These are phyloP conservation scores for Adineta ricciae DNA, from an alignment of 2,888 invertebrate genomes.

Conservation along the genomic window DNA sequence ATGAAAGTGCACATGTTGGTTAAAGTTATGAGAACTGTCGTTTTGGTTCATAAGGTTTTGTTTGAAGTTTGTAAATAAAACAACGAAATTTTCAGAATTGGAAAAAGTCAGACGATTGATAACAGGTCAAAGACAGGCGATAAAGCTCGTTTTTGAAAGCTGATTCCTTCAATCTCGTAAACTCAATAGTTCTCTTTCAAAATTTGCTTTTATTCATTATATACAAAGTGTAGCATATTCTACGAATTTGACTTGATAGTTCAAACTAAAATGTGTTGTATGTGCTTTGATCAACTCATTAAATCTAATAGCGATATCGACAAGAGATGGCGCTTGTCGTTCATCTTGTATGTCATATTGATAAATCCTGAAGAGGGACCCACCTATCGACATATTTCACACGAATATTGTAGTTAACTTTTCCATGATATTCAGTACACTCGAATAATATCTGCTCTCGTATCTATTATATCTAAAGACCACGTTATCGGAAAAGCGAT, in stretches of 20 bases:
- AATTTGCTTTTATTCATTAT: too few species aligned
- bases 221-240: too few species aligned
- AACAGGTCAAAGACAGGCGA: not conserved
- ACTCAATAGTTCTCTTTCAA: too few species aligned
- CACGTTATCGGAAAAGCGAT: too few species aligned
- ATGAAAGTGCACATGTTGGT: not conserved
- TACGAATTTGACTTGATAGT: too few species aligned
- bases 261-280: too few species aligned
- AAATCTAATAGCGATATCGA: not conserved
- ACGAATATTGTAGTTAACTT: not conserved
- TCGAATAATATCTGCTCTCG: not conserved
- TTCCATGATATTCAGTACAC: not conserved
- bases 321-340: not conserved
- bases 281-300: too few species aligned
- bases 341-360: not conserved
- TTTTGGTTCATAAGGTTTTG: not conserved
- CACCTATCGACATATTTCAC: not conserved
- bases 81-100: not conserved
- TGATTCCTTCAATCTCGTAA: too few species aligned
- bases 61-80: not conserved
- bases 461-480: too few species aligned
- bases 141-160: too few species aligned
- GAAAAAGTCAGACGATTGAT: not conserved
- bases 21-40: not conserved
- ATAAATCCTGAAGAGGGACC: not conserved